Conservation (phyloP, 2,888 invertebrate species). For the Eretmocerus hayati region DNA sequence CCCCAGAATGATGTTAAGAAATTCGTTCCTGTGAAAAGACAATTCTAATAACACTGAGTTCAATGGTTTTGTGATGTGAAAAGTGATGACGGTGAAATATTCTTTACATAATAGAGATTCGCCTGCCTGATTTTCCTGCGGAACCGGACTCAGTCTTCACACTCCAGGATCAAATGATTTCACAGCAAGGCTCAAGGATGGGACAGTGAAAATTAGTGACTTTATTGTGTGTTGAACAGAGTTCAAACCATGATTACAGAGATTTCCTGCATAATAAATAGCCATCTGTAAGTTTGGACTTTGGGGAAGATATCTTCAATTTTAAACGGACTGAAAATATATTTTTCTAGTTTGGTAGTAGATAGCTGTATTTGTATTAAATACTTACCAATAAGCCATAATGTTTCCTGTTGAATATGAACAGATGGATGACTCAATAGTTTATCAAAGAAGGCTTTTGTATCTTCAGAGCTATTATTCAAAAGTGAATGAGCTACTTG, state of each 20-base stretch:
- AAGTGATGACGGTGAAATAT: too few relatives aligned
- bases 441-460: slow-evolving; percentile 26
- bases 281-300: neutral
- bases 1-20: slow-evolving; percentile 19
- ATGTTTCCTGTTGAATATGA: slow-evolving; percentile 37
- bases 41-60: too few relatives aligned
- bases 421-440: slow-evolving; percentile 31
- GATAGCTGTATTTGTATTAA: too few relatives aligned
- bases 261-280: slow-evolving; percentile 33
- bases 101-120: too few relatives aligned
- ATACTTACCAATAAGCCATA: slow-evolving; percentile 43
- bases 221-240: slow-evolving; percentile 20
- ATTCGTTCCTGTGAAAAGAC: slow-evolving; percentile 29
- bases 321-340: neutral
- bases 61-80: too few relatives aligned
- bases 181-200: slow-evolving; percentile 25
- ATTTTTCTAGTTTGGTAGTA: too few relatives aligned
- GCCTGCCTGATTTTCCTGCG: too few relatives aligned
- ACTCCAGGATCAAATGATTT: too few relatives aligned
- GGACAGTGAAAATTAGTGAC: slow-evolving; percentile 22
- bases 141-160: too few relatives aligned
- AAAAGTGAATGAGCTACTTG: slow-evolving; percentile 30
- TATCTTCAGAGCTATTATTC: slow-evolving; percentile 23
- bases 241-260: slow-evolving; percentile 33
- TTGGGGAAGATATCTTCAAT: neutral